These are phyloP conservation scores for Struthidea cinerea DNA, from an alignment of 2,113 vertebrate genomes.

Conservation along the genomic window DNA sequence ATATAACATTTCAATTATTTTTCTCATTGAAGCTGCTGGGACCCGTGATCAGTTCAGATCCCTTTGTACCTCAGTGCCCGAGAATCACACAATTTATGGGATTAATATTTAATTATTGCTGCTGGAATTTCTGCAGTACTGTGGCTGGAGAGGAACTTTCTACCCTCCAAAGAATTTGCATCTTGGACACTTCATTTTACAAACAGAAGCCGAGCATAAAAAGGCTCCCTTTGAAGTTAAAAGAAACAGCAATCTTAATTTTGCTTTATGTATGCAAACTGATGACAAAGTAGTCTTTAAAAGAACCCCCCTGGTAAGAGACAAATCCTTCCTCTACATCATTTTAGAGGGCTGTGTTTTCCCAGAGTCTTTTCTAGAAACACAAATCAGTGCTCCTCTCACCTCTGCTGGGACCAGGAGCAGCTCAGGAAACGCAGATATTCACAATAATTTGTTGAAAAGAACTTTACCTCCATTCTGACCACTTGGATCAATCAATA, in stretches of 20 bases:
- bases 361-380: background rate
- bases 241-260: background rate
- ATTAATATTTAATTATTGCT: background rate
- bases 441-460: background rate
- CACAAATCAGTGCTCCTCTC: background rate
- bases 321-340: background rate
- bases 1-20: background rate
- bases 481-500: background rate
- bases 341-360: background rate
- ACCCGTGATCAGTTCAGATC: accelerated
- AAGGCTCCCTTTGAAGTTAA: background rate
- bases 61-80: background rate
- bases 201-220: background rate
- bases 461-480: background rate
- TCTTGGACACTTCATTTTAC: background rate
- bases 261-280: background rate
- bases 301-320: background rate
- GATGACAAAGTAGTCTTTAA: background rate
- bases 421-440: background rate
- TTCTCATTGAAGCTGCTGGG: background rate
- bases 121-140: background rate
- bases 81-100: background rate
- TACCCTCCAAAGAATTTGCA: background rate
- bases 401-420: background rate
- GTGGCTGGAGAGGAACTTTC: background rate